phyloP scores from a whole-genome alignment of 2,113 vertebrate genomes.

The Mesoclemmys tuberculata region DNA sequence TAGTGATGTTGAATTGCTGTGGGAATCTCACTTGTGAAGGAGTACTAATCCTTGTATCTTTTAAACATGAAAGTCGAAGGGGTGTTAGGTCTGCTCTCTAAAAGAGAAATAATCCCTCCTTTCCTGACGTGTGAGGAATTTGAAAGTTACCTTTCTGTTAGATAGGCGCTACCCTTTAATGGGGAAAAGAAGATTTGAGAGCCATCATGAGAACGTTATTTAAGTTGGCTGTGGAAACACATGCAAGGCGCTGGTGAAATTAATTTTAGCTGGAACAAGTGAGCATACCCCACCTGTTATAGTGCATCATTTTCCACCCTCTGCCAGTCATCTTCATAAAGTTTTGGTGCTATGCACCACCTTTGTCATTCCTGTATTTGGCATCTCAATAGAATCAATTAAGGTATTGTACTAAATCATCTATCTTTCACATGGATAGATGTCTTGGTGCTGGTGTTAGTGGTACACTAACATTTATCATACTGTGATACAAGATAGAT shows the following conservation, averaged over 20 bases:
- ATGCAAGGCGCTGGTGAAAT: background rate
- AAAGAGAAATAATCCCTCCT: background rate
- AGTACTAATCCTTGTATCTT: background rate
- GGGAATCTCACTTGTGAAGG: background rate
- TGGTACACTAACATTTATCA: background rate
- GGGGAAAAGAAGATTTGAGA: background rate
- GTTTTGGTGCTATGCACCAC: rapidly evolving
- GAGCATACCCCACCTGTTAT: background rate
- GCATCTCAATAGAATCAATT: background rate
- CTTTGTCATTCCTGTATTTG: background rate
- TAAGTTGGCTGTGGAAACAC: background rate
- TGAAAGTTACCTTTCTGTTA: background rate
- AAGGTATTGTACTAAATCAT: background rate
- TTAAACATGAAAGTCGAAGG: background rate
- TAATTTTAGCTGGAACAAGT: background rate
- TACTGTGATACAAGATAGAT: background rate
- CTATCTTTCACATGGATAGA: background rate
- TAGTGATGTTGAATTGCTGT: background rate
- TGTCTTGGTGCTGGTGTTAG: background rate
- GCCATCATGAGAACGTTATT: background rate
- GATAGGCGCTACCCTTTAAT: background rate
- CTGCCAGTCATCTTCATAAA: background rate
- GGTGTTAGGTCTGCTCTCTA: background rate
- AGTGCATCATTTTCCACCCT: background rate
- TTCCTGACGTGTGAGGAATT: background rate